Percentiles rank a stretch among this genome's conserved stretches.
Evolutionary conservation across 2,113 vertebrate genomes (phyloP).

Genomic region (Galbula dea): DNA sequence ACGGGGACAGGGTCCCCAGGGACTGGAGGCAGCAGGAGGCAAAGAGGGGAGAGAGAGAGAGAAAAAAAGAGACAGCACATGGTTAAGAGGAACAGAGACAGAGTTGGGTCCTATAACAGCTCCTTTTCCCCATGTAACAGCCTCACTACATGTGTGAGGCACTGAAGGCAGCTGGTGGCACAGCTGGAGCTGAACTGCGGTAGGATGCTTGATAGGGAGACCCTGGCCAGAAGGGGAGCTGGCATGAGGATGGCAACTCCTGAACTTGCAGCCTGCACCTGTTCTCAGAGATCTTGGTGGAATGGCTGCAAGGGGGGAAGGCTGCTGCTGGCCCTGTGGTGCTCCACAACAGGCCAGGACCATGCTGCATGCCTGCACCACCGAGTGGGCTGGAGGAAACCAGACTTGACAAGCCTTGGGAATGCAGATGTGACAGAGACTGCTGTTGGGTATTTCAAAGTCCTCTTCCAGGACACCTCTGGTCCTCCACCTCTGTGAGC

Average conservation of each 20-base stretch:
- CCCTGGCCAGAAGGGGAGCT: neutral
- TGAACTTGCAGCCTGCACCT: neutral
- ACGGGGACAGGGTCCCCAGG: constrained; percentile 90
- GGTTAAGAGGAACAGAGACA: constrained; percentile 1
- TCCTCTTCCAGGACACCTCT: neutral
- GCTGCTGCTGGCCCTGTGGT: fast-evolving
- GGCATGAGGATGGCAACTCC: neutral
- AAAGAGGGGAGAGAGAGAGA: constrained; percentile 6
- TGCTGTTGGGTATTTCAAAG: neutral
- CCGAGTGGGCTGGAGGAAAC: neutral
- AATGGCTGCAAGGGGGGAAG: neutral
- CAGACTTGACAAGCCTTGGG: neutral
- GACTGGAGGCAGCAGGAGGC: constrained; percentile 76
- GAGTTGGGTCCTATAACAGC: neutral
- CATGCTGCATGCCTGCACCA: neutral
- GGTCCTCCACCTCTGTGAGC: neutral
- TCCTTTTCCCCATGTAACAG: neutral
- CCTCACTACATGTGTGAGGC: neutral
- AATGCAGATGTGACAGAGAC: neutral
- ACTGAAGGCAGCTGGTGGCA: neutral
- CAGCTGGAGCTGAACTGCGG: neutral
- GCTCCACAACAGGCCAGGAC: neutral
- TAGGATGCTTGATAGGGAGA: fast-evolving
- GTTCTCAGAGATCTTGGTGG: neutral
- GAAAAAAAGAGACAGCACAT: neutral